Evolutionary conservation across 2,797 vertebrate species (phyloP).

Genomic region (Lepus oiostolus): DNA sequence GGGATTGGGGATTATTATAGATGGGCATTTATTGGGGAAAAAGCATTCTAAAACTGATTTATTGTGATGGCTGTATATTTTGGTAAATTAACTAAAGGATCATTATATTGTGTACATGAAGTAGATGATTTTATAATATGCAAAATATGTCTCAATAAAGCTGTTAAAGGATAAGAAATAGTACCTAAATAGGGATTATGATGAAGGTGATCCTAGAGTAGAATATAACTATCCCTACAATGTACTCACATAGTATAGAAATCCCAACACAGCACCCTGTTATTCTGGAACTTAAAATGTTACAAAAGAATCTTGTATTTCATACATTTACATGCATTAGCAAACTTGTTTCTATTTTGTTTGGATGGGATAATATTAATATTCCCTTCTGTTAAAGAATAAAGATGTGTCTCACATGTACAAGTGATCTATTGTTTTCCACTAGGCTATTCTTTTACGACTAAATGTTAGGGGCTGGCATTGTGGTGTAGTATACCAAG

Average conservation of each 20-base stretch:
- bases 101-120: neutral
- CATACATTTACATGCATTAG: neutral
- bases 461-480: neutral
- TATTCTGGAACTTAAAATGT: neutral
- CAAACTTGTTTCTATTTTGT: constrained; percentile 11
- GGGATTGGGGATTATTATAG: neutral
- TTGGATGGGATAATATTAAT: neutral
- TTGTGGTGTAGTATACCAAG: too few relatives aligned
- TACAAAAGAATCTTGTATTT: neutral
- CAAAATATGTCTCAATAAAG: constrained; percentile 39
- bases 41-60: constrained; percentile 55
- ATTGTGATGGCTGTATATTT: neutral
- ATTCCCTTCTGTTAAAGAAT: neutral
- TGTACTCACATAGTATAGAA: neutral
- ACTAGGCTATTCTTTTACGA: too few relatives aligned
- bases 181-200: neutral
- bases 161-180: constrained; percentile 2
- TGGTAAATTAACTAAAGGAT: constrained; percentile 31
- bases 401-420: neutral
- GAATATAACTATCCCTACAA: neutral
- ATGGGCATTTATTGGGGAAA: neutral
- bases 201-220: neutral
- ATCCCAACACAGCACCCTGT: neutral
- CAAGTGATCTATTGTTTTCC: neutral
- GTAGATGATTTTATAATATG: neutral